These are phyloP conservation scores for Ceratina japonica DNA, from an alignment of 1,140 invertebrate species.

Conservation along the genomic window DNA sequence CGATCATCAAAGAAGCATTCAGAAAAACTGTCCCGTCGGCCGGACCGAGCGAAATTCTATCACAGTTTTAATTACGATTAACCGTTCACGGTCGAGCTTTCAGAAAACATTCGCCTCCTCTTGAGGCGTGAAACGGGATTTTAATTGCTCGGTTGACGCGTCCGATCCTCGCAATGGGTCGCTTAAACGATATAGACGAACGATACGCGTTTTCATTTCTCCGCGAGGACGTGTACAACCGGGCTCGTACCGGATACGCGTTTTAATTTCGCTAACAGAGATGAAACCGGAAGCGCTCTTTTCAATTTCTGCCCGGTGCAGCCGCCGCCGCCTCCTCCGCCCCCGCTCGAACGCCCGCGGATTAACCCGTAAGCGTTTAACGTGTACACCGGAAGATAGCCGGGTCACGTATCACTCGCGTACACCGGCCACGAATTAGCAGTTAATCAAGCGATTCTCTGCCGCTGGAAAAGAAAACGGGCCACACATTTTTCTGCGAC, in stretches of 20 bases:
- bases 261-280: constrained; percentile 43
- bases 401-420: constrained; percentile 29
- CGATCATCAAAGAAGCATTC: no score
- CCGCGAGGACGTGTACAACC: not conserved
- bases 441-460: constrained; percentile 52
- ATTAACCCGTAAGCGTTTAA: constrained; percentile 50
- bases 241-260: not conserved
- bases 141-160: constrained; percentile 25
- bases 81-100: not conserved
- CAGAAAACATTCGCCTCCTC: not conserved
- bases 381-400: constrained; percentile 18
- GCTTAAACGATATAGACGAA: not conserved
- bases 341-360: constrained; percentile 38
- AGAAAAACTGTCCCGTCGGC: no score
- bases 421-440: constrained; percentile 41
- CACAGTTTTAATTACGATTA: not conserved
- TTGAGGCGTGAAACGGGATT: not conserved
- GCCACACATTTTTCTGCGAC: not conserved
- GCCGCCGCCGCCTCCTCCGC: not conserved
- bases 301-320: constrained; percentile 55
- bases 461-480: constrained; percentile 27
- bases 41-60: no score
- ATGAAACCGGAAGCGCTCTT: constrained; percentile 33
- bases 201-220: constrained; percentile 8
- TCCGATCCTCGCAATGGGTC: not conserved